Evolutionary conservation across 2,113 vertebrate species (phyloP).

Genomic region (Macaca fascicularis): DNA sequence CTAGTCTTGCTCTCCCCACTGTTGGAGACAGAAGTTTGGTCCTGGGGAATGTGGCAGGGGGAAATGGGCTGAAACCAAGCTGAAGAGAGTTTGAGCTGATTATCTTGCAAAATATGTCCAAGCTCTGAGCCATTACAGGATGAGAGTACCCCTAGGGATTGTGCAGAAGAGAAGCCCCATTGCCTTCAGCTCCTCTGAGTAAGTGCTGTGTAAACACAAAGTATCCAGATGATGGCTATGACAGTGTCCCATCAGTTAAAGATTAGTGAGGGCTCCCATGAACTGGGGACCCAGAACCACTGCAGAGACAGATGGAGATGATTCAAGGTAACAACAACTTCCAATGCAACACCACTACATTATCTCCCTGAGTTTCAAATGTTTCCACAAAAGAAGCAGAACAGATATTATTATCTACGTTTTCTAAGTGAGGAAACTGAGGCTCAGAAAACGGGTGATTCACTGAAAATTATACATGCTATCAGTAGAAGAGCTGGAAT

Average conservation of each 20-base stretch:
- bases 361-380: background rate
- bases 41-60: background rate
- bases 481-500: background rate
- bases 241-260: slow-evolving; percentile 43
- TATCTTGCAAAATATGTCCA: slow-evolving; percentile 52
- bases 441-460: background rate
- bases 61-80: slow-evolving; percentile 70
- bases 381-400: background rate
- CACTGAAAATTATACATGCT: background rate
- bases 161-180: slow-evolving; percentile 55
- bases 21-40: slow-evolving; percentile 60
- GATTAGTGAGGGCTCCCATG: slow-evolving; percentile 34
- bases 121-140: background rate
- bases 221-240: background rate
- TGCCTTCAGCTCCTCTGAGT: slow-evolving; percentile 60
- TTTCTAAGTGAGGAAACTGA: background rate
- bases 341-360: background rate
- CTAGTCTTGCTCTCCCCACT: background rate
- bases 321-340: too few species aligned
- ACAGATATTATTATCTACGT: background rate
- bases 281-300: background rate
- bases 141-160: background rate
- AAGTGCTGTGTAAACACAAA: slow-evolving; percentile 63
- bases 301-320: background rate
- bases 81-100: slow-evolving; percentile 62